These are phyloP conservation scores for Lethocerus indicus DNA, from an alignment of 1,140 invertebrate genomes.

Conservation along the genomic window DNA sequence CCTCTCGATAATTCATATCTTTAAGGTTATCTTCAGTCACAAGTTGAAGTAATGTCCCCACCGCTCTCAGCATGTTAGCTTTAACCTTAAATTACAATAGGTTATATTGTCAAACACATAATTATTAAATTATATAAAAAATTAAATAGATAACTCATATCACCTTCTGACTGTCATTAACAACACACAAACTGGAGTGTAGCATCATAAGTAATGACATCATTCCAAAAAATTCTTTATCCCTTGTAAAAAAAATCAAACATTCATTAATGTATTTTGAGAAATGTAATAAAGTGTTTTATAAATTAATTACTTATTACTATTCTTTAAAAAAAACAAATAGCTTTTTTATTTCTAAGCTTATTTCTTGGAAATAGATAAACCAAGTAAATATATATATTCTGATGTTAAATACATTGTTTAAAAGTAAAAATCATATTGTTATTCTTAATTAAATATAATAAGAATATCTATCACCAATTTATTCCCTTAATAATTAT, in stretches of 20 bases:
- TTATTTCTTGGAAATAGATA: too few species aligned
- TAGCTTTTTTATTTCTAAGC: too few species aligned
- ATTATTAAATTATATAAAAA: neutral
- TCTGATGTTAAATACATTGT: too few species aligned
- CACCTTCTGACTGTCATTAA: too few species aligned
- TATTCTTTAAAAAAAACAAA: too few species aligned
- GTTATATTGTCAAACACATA: neutral
- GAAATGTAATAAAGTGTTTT: too few species aligned
- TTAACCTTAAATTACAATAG: slow-evolving; percentile 5
- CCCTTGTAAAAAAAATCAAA: too few species aligned
- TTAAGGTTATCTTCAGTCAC: slow-evolving; percentile 7
- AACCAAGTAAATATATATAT: too few species aligned
- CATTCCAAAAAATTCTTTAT: slow-evolving; percentile 1
- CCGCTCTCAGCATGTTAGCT: slow-evolving; percentile 10
- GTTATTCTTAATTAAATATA: neutral
- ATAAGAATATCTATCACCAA: neutral
- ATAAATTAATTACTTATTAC: too few species aligned
- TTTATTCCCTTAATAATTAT: neutral
- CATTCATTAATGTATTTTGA: too few species aligned
- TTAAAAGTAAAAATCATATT: neutral
- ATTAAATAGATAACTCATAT: too few species aligned
- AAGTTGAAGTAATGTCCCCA: slow-evolving; percentile 4
- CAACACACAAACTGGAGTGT: too few species aligned
- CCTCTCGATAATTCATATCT: neutral
- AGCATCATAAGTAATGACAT: slow-evolving; percentile 3